Base-by-base conservation (phyloP, 1,140 invertebrate species). In the Drosophila parvula region DNA sequence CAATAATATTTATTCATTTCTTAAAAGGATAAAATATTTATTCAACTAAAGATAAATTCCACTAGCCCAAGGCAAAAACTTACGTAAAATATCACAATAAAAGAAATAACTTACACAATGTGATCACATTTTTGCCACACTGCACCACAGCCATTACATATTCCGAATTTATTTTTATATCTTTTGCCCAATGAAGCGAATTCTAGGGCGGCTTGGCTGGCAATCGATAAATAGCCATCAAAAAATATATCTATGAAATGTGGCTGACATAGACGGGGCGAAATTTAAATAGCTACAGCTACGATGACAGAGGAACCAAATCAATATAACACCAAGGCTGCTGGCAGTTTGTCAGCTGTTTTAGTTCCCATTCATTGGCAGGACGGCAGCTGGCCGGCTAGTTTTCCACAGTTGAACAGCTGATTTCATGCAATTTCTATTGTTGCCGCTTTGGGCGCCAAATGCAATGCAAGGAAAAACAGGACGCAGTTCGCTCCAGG, bases 371-470 rank as follows among this genome's bases (percentile, higher is more conserved):
- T 71, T 71, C 69, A 59, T 12, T 27, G 65, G 22, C 41, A 34
- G 28, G 38, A 10, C 32, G 59, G 74, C 82, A 86, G 83, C 75
- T 88, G 82, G 70, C 50, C 28, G 77, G 69, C 43, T 55, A 36
- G 51, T 69, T 69, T 69, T 58, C 64, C 34, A 55, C 51, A 55
- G 51, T 38, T 38, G 51, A 55, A 78, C 75, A 78, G 75, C 83
- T 76, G 79, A 83, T 79, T 73, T 79, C 62, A 88, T 86, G 79
- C 82, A 86, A 77, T 82, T 86, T 85, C 65, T 50, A 69, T 79
- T 88, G 76, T 79, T 67, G 44, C 80, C 65, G 64, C 57, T 48
- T 86, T 82, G 60, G 71, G 82, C 82, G 82, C 82, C 83, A 86
- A 86, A 79, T 79, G 65, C 74, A 22, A 40, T 55, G 74, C 28